These are phyloP conservation scores for Leucophenga maculata DNA, from an alignment of 2,888 invertebrate species.

Conservation along the genomic window DNA sequence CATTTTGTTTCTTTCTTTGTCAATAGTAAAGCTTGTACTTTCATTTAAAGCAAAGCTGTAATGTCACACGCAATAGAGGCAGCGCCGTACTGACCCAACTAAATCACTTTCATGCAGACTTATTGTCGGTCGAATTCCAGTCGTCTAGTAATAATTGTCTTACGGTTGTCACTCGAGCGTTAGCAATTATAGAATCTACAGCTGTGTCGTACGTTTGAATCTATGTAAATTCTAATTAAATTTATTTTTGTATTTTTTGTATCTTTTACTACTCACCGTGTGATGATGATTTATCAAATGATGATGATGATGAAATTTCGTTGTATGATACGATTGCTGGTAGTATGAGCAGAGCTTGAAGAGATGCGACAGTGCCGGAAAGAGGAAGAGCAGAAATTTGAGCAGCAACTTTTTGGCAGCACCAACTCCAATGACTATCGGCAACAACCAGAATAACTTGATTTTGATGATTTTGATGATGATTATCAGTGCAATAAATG, in stretches of 20 bases:
- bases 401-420: conserved; percentile 88
- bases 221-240: no score
- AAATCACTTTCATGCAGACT: no score
- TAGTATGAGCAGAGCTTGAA: conserved; percentile 90
- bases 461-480: conserved; percentile 86
- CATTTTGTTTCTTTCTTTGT: not conserved
- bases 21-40: no score
- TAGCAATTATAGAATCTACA: not conserved
- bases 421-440: conserved; percentile 83
- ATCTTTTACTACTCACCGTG: conserved; percentile 72
- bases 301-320: conserved; percentile 87
- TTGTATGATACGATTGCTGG: conserved; percentile 80
- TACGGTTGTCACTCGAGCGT: not conserved
- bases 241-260: no score
- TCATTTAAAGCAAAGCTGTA: not conserved
- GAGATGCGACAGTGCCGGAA: conserved; percentile 86
- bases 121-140: no score
- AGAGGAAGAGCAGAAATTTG: conserved; percentile 85
- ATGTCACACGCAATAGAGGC: not conserved
- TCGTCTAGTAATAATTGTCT: not conserved
- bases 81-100: no score
- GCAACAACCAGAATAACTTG: conserved; percentile 85
- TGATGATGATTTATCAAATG: conserved; percentile 86
- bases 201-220: not conserved
- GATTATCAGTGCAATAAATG: conserved; percentile 82